Evolutionary conservation across 2,888 invertebrate genomes (phyloP).

Genomic region (Linyphia triangularis): DNA sequence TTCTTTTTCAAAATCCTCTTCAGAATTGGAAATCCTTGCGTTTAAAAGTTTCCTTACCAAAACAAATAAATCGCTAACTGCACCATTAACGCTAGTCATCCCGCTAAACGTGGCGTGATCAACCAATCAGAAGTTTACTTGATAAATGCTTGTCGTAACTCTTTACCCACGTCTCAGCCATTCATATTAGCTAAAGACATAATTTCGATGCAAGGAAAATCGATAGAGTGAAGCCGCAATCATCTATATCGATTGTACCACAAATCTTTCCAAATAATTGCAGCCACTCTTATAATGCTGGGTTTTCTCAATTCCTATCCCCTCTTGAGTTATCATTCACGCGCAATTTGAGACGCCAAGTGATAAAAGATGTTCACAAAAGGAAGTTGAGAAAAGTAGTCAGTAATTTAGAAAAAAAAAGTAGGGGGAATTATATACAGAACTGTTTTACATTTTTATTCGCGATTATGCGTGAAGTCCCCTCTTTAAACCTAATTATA

Average conservation of each 20-base stretch:
- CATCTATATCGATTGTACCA: conserved; percentile 32
- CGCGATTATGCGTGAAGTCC: conserved; percentile 33
- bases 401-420: background rate
- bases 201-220: conserved; percentile 17
- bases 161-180: background rate
- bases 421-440: conserved; percentile 14
- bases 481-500: conserved; percentile 49
- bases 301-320: background rate
- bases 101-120: background rate
- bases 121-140: conserved; percentile 12
- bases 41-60: background rate
- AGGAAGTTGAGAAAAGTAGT: conserved; percentile 1
- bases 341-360: conserved; percentile 45
- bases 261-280: conserved; percentile 55
- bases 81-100: background rate
- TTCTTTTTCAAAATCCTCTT: no score
- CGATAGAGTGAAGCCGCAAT: conserved; percentile 26
- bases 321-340: conserved; percentile 13
- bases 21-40: background rate
- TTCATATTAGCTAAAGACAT: conserved; percentile 31
- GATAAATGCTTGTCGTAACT: background rate
- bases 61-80: background rate
- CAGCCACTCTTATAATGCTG: background rate
- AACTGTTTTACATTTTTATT: conserved; percentile 65
- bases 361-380: conserved; percentile 25